Percentiles rank a stretch among this genome's conserved stretches.
Evolutionary conservation across 2,113 vertebrate species (phyloP).

Genomic region (Aplodontia rufa): DNA sequence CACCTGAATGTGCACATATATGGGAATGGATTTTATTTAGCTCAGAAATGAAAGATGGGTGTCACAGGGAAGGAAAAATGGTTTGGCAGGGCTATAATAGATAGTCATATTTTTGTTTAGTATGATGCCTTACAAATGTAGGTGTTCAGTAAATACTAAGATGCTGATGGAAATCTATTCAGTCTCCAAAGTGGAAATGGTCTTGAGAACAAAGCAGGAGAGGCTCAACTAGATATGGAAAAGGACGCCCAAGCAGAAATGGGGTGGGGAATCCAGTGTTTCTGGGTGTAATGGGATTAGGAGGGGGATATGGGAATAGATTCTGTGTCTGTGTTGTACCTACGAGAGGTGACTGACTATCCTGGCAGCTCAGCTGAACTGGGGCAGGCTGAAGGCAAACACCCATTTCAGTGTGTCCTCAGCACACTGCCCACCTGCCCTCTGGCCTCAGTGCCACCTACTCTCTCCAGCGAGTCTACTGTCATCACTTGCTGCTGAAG

Average conservation of each 20-base stretch:
- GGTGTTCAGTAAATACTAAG: neutral
- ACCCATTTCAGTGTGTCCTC: neutral
- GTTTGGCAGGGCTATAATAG: neutral
- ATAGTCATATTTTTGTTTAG: neutral
- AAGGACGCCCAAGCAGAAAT: neutral
- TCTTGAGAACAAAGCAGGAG: neutral
- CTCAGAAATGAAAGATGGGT: neutral
- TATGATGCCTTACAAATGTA: neutral
- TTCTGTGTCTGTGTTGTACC: neutral
- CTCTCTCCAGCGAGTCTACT: neutral
- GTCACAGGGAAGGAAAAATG: neutral
- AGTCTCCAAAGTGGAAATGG: neutral
- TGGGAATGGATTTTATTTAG: neutral
- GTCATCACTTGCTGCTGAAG: neutral
- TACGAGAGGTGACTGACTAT: neutral
- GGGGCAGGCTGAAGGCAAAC: neutral
- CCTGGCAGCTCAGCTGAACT: neutral
- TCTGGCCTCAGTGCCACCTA: neutral
- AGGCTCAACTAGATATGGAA: neutral
- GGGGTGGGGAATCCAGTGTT: neutral
- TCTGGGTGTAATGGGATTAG: neutral
- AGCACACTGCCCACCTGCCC: neutral
- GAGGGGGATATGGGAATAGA: neutral
- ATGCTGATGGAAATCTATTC: neutral
- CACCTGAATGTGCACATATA: constrained; percentile 27